Base-by-base conservation (phyloP, 2,113 vertebrate species). In the Hypomesus transpacificus region DNA sequence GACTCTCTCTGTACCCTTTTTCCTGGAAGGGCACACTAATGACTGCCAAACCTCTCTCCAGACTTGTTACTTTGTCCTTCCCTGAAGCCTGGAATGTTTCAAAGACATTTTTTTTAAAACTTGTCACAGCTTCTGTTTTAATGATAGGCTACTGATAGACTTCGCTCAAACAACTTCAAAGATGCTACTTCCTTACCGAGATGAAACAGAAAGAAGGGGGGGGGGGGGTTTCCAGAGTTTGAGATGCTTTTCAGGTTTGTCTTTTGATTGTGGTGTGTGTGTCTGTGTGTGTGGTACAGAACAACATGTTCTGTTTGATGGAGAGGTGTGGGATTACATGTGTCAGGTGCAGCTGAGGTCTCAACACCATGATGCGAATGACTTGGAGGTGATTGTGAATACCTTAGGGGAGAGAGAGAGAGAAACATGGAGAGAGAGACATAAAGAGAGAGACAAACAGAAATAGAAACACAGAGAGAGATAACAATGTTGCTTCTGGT, bases 251-350 rank as follows among this genome's bases (percentile, higher is more conserved):
- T 75, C 75, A 78, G 70, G 64, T 16, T 51, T 79, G 3, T 18
- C 85, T 5, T 89, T 88, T 89, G 85, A 88, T 84, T 78, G 11
- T 11, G 9, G 53, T 18, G 53, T 16, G 53, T 16, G 16, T n/a
- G 17, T 54, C 16, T 54, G 3, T 56, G 53, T 56, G 53, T 18
- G 53, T 46, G 39, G 39, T 46, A 46, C 39, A 46, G 39, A 46
- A 46, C 39, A 46, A 46, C 9, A 11, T 46, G 6, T 68, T 66
- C 63, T 3, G 14, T 1, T n/a, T 56, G 17, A 56, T 16, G 53
- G n/a, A n/a, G 53, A 18, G 14, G 4, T 56, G 53, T 56, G n/a
- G 4, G 3, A 16, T n/a, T n/a, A n/a, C 17, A 14, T n/a, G 7
- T 18, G 3, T 6, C 53, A 72, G 54, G 24, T 52, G 9, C 8